These are phyloP conservation scores for Leptodactylus fallax DNA, from an alignment of 2,797 vertebrate species.

Conservation along the genomic window DNA sequence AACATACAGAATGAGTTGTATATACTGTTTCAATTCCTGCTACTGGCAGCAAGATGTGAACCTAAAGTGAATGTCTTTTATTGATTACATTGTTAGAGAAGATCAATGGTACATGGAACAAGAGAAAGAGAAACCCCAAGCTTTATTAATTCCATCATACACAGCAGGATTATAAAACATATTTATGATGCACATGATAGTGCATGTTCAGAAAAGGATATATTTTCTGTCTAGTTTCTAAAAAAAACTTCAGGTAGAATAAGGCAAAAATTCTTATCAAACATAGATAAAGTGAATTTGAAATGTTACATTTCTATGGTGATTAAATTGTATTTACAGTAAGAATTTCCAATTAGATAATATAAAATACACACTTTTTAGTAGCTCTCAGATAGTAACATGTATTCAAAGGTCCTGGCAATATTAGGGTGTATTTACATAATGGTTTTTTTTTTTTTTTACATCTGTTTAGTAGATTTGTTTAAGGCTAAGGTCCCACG, in stretches of 20 bases:
- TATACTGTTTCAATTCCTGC: neutral
- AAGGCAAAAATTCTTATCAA: neutral
- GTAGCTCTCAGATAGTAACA: neutral
- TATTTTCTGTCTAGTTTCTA: neutral
- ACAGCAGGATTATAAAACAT: conserved; percentile 44
- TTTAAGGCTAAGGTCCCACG: no score
- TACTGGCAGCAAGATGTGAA: conserved; percentile 2
- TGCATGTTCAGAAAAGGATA: neutral
- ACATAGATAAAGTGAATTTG: neutral
- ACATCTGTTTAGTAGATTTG: no score
- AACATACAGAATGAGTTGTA: neutral
- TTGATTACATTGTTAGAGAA: conserved; percentile 47
- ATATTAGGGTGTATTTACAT: neutral
- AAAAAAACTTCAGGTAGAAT: neutral
- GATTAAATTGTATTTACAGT: neutral
- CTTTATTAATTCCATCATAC: conserved; percentile 36
- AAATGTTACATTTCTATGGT: neutral
- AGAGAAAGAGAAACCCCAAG: conserved; percentile 13
- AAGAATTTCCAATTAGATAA: neutral
- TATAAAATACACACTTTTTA: neutral
- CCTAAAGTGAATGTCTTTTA: conserved; percentile 31
- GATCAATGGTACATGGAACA: conserved; percentile 43
- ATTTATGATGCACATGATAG: neutral
- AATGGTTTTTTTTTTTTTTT: neutral
- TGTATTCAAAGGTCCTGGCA: no score